A percentile compares a stretch with the other conserved stretches of the same genome.
Conservation (phyloP, 2,797 vertebrate genomes). For the Macrochelys suwanniensis region DNA sequence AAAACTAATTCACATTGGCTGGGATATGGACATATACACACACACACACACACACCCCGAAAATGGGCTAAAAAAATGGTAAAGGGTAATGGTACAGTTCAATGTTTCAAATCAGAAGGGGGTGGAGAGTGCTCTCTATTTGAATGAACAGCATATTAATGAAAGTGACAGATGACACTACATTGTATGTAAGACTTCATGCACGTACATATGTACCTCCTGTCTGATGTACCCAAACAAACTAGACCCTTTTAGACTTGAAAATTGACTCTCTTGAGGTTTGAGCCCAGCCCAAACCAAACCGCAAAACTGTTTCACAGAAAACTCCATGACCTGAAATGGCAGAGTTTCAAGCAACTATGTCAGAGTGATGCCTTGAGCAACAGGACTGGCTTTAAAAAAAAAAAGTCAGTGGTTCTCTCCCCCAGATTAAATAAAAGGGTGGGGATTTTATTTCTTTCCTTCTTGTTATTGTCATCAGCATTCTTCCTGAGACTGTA, state of each 20-base stretch:
- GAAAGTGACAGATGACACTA: slow-evolving; percentile 14
- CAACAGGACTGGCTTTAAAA: not conserved
- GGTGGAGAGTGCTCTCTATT: not conserved
- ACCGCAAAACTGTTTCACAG: not conserved
- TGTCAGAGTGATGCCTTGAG: not conserved
- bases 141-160: slow-evolving; percentile 9
- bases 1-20: not conserved
- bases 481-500: not conserved
- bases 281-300: not conserved
- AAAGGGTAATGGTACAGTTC: not conserved
- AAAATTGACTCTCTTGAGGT: not conserved
- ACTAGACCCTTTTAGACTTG: not conserved
- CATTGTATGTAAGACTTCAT: not conserved
- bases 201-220: not conserved
- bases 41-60: not conserved
- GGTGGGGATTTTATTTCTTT: not conserved
- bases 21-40: not conserved
- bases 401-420: not conserved
- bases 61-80: slow-evolving; percentile 23
- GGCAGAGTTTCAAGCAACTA: not conserved
- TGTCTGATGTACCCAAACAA: not conserved
- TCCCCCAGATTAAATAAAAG: not conserved
- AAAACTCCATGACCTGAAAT: not conserved
- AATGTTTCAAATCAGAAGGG: not conserved
- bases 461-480: not conserved